These are phyloP conservation scores for Lytechinus variegatus DNA, from an alignment of 35 echinoderm and acorn worm genomes.

Conservation along the genomic window DNA sequence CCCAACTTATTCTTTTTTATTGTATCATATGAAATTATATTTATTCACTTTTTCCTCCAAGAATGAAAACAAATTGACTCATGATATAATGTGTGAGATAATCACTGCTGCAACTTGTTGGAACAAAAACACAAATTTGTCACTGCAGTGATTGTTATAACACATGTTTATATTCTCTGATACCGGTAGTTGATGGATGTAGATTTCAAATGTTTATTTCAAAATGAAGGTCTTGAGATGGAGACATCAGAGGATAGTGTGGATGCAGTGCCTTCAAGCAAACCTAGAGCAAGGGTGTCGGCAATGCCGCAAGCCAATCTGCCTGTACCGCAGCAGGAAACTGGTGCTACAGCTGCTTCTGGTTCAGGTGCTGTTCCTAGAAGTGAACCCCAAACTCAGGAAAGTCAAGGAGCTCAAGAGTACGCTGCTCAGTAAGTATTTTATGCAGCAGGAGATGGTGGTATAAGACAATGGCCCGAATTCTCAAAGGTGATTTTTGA, in stretches of 20 bases:
- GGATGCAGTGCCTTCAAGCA: not conserved
- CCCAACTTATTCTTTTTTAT: no score
- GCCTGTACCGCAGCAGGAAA: not conserved
- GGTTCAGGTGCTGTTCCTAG: not conserved
- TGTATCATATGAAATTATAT: no score
- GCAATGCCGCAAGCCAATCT: not conserved
- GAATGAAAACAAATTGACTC: no score
- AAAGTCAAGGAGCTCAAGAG: not conserved
- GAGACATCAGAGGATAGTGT: not conserved
- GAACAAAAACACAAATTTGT: no score
- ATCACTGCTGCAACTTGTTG: no score
- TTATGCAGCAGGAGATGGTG: not conserved
- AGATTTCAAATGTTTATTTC: not conserved
- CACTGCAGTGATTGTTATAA: no score
- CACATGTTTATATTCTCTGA: no score
- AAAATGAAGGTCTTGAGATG: not conserved
- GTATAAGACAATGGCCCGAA: no score
- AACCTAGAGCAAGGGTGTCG: not conserved
- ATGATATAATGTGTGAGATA: no score
- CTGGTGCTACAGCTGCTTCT: not conserved
- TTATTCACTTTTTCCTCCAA: no score
- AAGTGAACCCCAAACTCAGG: not conserved
- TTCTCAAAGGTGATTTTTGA: no score
- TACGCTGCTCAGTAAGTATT: not conserved
- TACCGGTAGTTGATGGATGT: not conserved